Conservation (phyloP, 37 sponge, comb jelly and placozoan genomes). For the Haliclona indistincta region DNA sequence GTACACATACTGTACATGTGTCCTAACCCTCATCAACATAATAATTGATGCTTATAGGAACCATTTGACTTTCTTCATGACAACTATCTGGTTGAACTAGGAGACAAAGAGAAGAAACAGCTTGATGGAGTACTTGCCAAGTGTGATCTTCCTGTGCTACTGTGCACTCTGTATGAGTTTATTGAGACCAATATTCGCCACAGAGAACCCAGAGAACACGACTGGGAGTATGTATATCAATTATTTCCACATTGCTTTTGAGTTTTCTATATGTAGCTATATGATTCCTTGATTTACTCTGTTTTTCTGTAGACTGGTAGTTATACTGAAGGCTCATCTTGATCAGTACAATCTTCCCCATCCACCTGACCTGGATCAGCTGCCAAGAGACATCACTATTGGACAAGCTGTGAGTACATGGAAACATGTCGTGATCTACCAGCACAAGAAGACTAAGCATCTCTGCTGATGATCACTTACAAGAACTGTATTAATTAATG, state of each 20-base stretch:
- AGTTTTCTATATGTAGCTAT: too few species aligned
- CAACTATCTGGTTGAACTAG: neutral
- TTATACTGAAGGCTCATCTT: too few species aligned
- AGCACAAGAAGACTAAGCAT: too few species aligned
- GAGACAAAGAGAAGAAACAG: neutral
- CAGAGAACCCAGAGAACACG: neutral
- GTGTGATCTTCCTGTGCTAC: constrained; percentile 9
- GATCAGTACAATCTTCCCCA: too few species aligned
- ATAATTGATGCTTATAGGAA: constrained; percentile 22
- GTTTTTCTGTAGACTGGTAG: too few species aligned
- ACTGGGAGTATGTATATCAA: constrained; percentile 10
- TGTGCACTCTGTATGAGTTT: constrained; percentile 33
- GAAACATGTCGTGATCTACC: constrained; percentile 41
- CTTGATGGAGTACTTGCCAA: neutral
- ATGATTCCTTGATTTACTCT: too few species aligned
- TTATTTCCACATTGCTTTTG: too few species aligned
- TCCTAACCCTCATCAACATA: too few species aligned
- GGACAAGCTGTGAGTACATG: constrained; percentile 30
- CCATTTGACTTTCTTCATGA: constrained; percentile 26
- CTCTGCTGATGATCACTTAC: too few species aligned
- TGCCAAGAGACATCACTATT: too few species aligned
- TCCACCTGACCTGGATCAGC: too few species aligned
- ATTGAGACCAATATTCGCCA: constrained; percentile 26
- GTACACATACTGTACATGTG: neutral
- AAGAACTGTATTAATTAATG: too few species aligned